Evolutionary conservation across 2,888 invertebrate species (phyloP), one percentile per base, ranked within the genome.

Genomic region (Caenorhabditis sp.): DNA sequence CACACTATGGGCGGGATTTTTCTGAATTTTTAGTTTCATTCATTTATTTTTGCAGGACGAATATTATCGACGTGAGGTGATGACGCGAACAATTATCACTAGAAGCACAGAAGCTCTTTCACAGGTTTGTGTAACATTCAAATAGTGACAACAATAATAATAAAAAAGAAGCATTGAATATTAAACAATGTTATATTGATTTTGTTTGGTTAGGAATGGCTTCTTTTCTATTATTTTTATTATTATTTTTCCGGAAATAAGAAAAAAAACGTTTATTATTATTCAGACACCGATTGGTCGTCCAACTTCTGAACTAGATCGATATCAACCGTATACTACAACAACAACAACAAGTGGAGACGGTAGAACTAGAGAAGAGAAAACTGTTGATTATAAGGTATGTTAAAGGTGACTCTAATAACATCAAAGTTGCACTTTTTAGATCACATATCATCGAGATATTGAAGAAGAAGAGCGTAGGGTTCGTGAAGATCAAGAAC

Each of bases 381-480:
- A 74, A 56, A 66, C 67, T 43, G 81, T 81, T 25, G 81, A 81
- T 67, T 80, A 77, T 62, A 72, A 77, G 66, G 72, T 79, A 12
- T 27, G 59, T 21, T 43, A 17, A n/a, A 10, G 31, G 31, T 31
- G 31, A 31, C 4, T 7, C 4, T 31, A 4, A 31, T 31, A 10
- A 31, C n/a, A n/a, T n/a, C n/a, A 20, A 23, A 25, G 57, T n/a
- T 63, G 62, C 25, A n/a, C n/a, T n/a, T 65, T 68, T 43, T 58
- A 73, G 69, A 65, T 70, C 60, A 79, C 77, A 12, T 72, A 75
- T 68, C 77, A 79, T 52, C 76, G 82, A 8, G 80, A 83, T 59
- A 75, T 85, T 58, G 86, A 86, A 66, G 87, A 87, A 62, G 85
- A 87, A 63, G 87, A 87, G 54, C 73, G 87, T 17, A 67, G 87